Evolutionary conservation across 37 sponge, comb jelly and placozoan species (phyloP).

Genomic region (Beroe forskalii): DNA sequence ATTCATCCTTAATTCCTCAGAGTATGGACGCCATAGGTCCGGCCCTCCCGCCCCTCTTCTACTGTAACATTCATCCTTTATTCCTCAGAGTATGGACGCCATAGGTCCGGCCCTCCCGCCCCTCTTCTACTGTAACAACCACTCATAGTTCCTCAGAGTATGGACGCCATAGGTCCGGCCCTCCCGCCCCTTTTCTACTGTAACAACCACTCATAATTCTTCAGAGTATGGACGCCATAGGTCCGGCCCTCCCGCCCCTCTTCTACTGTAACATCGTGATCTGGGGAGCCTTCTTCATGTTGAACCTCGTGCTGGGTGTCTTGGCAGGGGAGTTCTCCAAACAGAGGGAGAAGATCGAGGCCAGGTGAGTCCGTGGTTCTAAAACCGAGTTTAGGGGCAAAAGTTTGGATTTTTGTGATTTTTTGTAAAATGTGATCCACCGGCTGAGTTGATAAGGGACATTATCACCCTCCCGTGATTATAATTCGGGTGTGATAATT

Average conservation of each 20-base stretch:
- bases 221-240: slow-evolving; percentile 70
- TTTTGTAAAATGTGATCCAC: no score
- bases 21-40: slow-evolving; percentile 71
- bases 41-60: slow-evolving; percentile 72
- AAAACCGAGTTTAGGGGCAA: no score
- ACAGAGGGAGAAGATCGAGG: slow-evolving; percentile 54
- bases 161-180: slow-evolving; percentile 68
- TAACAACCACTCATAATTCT: no score
- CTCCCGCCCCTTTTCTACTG: slow-evolving; percentile 75
- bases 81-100: slow-evolving; percentile 70
- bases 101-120: slow-evolving; percentile 69
- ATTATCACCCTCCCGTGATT: no score
- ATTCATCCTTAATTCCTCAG: no score
- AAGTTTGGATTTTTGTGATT: no score
- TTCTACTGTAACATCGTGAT: slow-evolving; percentile 73
- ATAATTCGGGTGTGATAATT: no score
- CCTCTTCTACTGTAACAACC: slow-evolving; percentile 72
- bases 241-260: slow-evolving; percentile 68
- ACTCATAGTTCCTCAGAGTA: no score
- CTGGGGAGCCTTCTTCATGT: slow-evolving; percentile 77
- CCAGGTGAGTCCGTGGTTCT: slow-evolving; percentile 35
- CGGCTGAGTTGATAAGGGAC: no score
- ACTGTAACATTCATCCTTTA: no score
- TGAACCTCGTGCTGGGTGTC: slow-evolving; percentile 79
- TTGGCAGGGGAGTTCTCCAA: slow-evolving; percentile 65